phyloP scores from a whole-genome alignment of 2,113 vertebrate species.

The Psilopsiagon aymara region DNA sequence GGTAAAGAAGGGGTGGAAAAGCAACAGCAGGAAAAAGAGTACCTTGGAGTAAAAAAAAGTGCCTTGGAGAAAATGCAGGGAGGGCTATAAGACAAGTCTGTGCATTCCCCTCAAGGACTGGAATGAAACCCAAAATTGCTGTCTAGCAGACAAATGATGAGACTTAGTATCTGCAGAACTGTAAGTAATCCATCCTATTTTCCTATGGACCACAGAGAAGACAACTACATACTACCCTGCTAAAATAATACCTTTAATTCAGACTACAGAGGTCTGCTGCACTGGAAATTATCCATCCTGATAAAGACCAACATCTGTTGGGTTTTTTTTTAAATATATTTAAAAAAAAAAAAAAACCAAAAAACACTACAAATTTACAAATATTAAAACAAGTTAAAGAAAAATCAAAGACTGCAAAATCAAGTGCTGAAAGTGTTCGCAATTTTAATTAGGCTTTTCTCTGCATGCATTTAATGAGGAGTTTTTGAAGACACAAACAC shows the following conservation, averaged over 20 bases:
- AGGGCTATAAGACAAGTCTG: neutral
- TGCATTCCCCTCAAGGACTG: neutral
- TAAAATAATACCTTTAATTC: constrained; percentile 8
- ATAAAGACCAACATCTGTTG: constrained; percentile 21
- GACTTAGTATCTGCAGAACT: neutral
- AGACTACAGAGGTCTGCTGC: neutral
- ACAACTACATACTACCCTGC: neutral
- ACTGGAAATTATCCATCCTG: constrained; percentile 19
- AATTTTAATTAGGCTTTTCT: constrained; percentile 14
- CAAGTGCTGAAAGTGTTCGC: neutral
- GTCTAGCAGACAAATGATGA: constrained; percentile 33
- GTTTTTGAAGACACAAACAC: neutral
- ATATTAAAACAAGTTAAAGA: constrained; percentile 9
- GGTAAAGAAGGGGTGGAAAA: neutral
- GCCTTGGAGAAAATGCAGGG: neutral
- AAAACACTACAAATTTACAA: neutral
- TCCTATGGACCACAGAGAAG: neutral
- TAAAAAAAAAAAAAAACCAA: neutral
- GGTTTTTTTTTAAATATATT: neutral
- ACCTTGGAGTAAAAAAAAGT: no score
- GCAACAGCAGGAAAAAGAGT: neutral
- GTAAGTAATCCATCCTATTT: neutral
- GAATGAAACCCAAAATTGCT: neutral
- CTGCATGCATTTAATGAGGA: neutral
- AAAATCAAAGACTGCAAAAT: neutral